These are phyloP conservation scores for Sipha maydis DNA, from an alignment of 2,888 invertebrate genomes.

Conservation along the genomic window DNA sequence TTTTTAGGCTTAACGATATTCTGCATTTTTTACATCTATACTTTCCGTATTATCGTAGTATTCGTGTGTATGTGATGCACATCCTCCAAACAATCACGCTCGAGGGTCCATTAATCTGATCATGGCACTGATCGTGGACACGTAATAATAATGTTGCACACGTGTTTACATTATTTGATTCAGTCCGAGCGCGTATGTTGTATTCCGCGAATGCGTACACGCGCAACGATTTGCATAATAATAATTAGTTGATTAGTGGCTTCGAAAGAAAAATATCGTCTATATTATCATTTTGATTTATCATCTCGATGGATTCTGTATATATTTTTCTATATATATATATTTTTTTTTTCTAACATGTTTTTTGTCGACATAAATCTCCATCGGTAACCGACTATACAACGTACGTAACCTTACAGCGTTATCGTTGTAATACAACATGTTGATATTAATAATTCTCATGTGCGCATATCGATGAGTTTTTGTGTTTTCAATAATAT, in stretches of 20 bases:
- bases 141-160: neutral
- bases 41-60: neutral
- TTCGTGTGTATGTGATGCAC: neutral
- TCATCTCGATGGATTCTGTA: too few relatives aligned
- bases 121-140: neutral
- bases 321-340: too few relatives aligned
- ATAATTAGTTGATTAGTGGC: constrained; percentile 30
- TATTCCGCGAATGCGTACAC: neutral
- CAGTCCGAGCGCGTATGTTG: neutral
- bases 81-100: neutral
- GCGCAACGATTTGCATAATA: constrained; percentile 39
- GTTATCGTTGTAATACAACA: neutral
- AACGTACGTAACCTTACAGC: neutral
- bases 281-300: neutral
- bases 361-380: neutral
- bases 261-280: constrained; percentile 13
- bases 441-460: neutral
- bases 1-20: too few relatives aligned
- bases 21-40: neutral
- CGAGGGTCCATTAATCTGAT: constrained; percentile 24
- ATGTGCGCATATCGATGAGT: neutral
- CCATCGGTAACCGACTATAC: neutral
- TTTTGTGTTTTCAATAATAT: constrained; percentile 9
- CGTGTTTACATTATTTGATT: constrained; percentile 10
- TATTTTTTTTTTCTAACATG: neutral